phyloP scores from a whole-genome alignment of 2,113 vertebrate genomes.

The Ctenomys sociabilis region DNA sequence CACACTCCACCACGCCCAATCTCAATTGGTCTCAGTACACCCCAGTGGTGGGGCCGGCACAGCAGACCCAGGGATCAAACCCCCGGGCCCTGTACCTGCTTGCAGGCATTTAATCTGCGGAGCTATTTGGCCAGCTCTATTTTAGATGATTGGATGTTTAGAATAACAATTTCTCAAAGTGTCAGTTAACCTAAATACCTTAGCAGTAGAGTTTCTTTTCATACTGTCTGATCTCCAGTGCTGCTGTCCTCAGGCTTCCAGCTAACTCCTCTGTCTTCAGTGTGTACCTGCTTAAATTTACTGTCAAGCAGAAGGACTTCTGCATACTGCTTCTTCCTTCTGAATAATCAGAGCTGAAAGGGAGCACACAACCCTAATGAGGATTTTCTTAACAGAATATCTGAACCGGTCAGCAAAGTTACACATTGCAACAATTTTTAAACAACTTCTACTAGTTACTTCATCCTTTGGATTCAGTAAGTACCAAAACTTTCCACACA shows the following conservation, averaged over 20 bases:
- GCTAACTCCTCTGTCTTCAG: not conserved
- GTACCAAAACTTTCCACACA: constrained; percentile 12
- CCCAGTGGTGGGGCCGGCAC: no score
- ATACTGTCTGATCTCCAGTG: not conserved
- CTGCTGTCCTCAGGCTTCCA: not conserved
- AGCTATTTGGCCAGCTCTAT: no score
- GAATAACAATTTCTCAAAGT: not conserved
- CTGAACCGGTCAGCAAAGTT: not conserved
- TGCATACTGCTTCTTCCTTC: not conserved
- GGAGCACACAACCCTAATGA: not conserved
- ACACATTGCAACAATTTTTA: not conserved
- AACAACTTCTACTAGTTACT: not conserved
- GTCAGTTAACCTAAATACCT: not conserved
- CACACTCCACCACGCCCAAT: no score
- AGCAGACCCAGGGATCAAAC: no score
- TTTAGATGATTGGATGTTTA: not conserved
- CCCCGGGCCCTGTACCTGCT: no score
- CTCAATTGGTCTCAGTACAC: no score
- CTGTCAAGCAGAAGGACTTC: not conserved
- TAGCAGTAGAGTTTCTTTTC: not conserved
- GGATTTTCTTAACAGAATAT: not conserved
- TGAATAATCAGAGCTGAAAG: not conserved
- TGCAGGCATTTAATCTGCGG: no score
- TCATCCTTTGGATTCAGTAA: not conserved
- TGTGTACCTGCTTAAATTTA: not conserved